Conservation (phyloP, 2,113 vertebrate genomes). For the Tupaia chinensis region DNA sequence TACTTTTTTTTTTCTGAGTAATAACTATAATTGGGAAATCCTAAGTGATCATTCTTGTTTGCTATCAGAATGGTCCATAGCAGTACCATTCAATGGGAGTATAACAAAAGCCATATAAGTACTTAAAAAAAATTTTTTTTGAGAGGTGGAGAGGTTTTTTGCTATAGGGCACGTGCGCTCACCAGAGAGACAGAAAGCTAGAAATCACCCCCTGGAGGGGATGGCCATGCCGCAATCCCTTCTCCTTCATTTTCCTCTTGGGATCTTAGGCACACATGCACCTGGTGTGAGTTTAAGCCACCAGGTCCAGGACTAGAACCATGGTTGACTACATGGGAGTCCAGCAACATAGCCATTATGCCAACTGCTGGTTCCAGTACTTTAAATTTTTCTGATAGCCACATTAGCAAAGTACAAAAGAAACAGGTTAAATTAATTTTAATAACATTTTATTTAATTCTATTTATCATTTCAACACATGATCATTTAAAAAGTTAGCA, state of each 20-base stretch:
- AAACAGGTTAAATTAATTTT: not conserved
- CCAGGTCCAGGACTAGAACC: no score
- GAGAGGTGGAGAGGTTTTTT: no score
- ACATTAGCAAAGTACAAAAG: not conserved
- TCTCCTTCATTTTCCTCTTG: no score
- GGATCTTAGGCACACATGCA: no score
- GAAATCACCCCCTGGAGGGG: no score
- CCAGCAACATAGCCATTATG: no score
- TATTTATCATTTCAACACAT: not conserved
- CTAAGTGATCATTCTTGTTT: not conserved
- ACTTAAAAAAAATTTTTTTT: not conserved
- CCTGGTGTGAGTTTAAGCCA: no score
- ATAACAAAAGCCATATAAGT: not conserved
- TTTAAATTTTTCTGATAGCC: not conserved
- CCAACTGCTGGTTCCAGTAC: no score
- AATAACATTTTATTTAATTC: constrained; percentile 41
- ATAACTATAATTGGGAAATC: not conserved
- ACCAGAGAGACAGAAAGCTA: no score
- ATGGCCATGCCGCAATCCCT: no score
- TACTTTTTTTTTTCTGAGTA: constrained; percentile 43
- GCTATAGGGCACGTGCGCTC: no score
- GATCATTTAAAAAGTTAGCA: constrained; percentile 12
- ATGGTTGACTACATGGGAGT: no score
- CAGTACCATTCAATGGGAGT: not conserved
- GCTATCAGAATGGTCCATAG: not conserved